Conservation (phyloP, 2,797 vertebrate species). For the Mionectes olivaceus region DNA sequence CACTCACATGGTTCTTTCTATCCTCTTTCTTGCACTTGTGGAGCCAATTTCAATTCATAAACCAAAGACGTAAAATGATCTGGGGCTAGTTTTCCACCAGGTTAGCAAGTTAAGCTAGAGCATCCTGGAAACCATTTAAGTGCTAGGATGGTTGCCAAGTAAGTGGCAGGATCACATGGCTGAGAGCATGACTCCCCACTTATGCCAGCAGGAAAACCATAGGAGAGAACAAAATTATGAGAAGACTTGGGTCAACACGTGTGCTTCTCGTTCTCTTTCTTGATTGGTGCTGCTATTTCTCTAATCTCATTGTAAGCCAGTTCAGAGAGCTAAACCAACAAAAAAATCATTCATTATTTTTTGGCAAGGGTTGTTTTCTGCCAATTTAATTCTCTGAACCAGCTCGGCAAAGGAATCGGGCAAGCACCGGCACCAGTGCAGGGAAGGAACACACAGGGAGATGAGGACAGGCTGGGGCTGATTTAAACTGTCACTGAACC, state of each 20-base stretch:
- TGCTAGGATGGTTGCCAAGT: background rate
- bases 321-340: constrained; percentile 51
- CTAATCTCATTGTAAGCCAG: constrained; percentile 35
- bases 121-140: background rate
- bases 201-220: background rate
- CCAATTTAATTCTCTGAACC: constrained; percentile 20
- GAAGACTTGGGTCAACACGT: background rate
- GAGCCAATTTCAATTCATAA: background rate
- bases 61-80: background rate
- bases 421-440: background rate
- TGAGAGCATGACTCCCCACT: background rate
- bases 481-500: constrained; percentile 55
- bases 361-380: constrained; percentile 31
- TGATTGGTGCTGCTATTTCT: constrained; percentile 10
- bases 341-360: constrained; percentile 29
- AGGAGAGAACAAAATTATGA: constrained; percentile 7
- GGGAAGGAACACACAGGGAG: constrained; percentile 52
- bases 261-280: background rate
- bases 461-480: constrained; percentile 18
- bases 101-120: background rate
- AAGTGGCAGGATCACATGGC: background rate
- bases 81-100: background rate
- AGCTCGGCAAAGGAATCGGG: constrained; percentile 20
- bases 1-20: background rate
- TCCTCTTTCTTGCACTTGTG: background rate